Base-by-base conservation (phyloP, 2,113 vertebrate genomes). In the Bombycilla garrulus region DNA sequence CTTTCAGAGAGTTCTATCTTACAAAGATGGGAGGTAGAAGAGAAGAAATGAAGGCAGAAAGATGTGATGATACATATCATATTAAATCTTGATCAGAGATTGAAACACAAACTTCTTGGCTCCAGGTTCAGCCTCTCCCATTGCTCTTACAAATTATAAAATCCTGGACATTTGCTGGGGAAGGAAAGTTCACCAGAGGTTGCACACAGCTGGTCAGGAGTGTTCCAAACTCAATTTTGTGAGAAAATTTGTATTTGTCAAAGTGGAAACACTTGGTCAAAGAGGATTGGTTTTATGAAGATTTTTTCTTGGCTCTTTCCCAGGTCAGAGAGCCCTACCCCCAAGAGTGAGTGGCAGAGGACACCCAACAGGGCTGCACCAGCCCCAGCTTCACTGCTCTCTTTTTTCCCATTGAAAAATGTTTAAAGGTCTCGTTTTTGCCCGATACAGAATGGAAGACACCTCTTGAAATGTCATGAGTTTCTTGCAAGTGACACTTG, bases 381-480 rank as follows among this genome's bases (percentile, higher is more conserved):
- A 31, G 79, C 36, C 64, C 28, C 66, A 48, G 58, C 8, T 50
- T 64, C 12, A 0, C n/a, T 61, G 33, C n/a, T 65, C 36, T 21
- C 54, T 90, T 84, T 86, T 47, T 16, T 16, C 15, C 15, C 44
- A 44, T 1, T 61, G 36, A 56, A 42, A 91, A 87, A 9, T 15
- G 53, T 77, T 58, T 23, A 93, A 88, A 97, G 61, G 91, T 92
- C 79, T 92, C 40, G 3, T 61, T 95, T 88, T 85, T 93, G 66
- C 72, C 66, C 44, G 35, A 15, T 69, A 70, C 19, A 81, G 74
- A 95, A 91, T 80, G 21, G 65, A 80, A 86, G 89, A 18, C 67
- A 50, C 42, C 90, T 90, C 54, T 62, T 62, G 71, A 97, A 95
- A 97, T 72, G 90, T 85, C 96, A 95, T 36, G 51, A 57, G 20